phyloP scores from a whole-genome alignment of 2,113 vertebrate genomes.

The Apaloderma vittatum region DNA sequence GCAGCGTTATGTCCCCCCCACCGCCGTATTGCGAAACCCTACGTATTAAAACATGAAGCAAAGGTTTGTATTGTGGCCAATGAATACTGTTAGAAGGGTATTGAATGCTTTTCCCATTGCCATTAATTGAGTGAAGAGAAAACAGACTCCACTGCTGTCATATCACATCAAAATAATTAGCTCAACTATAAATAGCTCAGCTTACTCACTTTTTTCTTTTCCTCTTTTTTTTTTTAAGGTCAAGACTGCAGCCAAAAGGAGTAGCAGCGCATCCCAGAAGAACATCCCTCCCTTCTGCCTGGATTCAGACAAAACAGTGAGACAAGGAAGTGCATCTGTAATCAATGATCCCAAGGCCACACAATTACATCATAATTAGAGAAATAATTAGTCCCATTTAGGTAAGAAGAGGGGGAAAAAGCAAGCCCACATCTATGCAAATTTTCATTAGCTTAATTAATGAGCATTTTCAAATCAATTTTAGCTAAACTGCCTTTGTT shows the following conservation, averaged over 20 bases:
- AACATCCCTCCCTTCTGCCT: neutral
- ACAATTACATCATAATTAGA: slow-evolving; percentile 2
- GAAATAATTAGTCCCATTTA: neutral
- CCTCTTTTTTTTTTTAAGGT: slow-evolving; percentile 39
- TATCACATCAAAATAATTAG: slow-evolving; percentile 63
- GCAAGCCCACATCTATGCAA: neutral
- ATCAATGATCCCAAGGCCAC: slow-evolving; percentile 23
- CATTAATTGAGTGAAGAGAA: slow-evolving; percentile 46
- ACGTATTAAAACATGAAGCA: neutral
- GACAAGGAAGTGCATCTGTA: neutral
- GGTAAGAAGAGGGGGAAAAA: neutral
- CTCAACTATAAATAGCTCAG: slow-evolving; percentile 49
- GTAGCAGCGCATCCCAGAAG: neutral
- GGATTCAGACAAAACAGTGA: neutral
- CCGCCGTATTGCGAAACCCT: neutral
- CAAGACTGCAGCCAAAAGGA: slow-evolving; percentile 32
- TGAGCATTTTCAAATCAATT: neutral
- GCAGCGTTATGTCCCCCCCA: neutral
- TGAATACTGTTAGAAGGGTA: neutral
- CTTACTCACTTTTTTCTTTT: slow-evolving; percentile 54
- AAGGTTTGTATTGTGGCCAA: neutral
- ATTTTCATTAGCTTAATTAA: slow-evolving; percentile 10
- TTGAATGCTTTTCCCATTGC: neutral
- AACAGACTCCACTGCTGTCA: slow-evolving; percentile 18
- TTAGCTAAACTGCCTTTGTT: slow-evolving; percentile 26